phyloP scores from a whole-genome alignment of 1,140 invertebrate genomes.

The Grapholita molesta region DNA sequence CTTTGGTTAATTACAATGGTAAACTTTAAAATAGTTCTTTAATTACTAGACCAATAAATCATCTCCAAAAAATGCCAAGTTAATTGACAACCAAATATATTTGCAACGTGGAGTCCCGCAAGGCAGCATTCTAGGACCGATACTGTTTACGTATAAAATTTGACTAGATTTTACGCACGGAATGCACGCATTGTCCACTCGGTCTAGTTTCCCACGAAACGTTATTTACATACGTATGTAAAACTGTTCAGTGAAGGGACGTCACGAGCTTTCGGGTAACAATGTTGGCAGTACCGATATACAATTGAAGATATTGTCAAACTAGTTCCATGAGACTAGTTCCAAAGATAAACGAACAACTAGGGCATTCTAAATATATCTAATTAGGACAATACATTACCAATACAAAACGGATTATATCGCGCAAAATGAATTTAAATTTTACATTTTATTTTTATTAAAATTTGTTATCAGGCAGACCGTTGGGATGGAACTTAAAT shows the following conservation, averaged over 20 bases:
- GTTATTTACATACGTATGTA: conserved; percentile 1
- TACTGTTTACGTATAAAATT: background rate
- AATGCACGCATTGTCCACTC: background rate
- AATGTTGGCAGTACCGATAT: background rate
- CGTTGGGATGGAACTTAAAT: too few species aligned
- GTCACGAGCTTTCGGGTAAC: background rate
- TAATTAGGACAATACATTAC: too few species aligned
- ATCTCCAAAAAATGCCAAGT: too few species aligned
- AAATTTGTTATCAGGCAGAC: too few species aligned
- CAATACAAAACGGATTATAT: too few species aligned
- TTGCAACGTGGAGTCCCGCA: background rate
- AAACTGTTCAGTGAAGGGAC: background rate
- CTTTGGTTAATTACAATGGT: too few species aligned
- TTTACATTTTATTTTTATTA: too few species aligned
- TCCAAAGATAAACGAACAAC: background rate
- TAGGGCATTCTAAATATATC: too few species aligned
- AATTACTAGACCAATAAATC: too few species aligned
- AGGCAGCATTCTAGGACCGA: background rate
- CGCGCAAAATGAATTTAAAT: too few species aligned
- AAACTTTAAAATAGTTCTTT: too few species aligned
- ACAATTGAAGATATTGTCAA: background rate
- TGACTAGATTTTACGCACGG: too few species aligned
- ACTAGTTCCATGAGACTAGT: background rate
- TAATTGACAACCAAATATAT: background rate
- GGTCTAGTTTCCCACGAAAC: background rate